Conservation (phyloP, 2,888 invertebrate species). For the Xanthorhoe spadicearia region DNA sequence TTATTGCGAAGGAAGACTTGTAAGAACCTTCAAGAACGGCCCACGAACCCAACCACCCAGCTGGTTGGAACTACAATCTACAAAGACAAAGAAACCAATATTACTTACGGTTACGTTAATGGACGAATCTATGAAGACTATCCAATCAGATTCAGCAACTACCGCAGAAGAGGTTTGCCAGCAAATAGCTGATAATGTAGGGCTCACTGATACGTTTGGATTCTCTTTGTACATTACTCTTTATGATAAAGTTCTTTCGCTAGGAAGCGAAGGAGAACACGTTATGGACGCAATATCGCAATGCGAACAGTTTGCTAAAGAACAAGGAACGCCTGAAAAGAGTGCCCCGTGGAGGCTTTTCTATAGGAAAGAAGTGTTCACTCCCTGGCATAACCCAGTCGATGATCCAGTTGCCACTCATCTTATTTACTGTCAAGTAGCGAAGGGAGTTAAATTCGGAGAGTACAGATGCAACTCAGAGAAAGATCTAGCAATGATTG, state of each 20-base stretch:
- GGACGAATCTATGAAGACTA: constrained; percentile 92
- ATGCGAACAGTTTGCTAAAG: constrained; percentile 97
- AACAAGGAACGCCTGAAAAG: constrained; percentile 93
- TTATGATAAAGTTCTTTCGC: constrained; percentile 94
- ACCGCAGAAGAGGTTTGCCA: constrained; percentile 94
- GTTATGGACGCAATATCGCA: constrained; percentile 98
- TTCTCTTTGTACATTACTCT: constrained; percentile 96
- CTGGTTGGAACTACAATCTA: constrained; percentile 93
- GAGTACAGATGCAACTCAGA: constrained; percentile 95
- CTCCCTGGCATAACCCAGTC: constrained; percentile 95
- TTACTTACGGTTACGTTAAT: constrained; percentile 93
- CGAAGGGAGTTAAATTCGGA: constrained; percentile 94
- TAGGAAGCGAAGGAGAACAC: constrained; percentile 95
- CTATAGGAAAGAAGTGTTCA: constrained; percentile 94
- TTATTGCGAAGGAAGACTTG: constrained; percentile 93
- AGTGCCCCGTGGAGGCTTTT: constrained; percentile 95
- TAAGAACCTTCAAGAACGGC: constrained; percentile 94
- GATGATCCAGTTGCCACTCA: constrained; percentile 93
- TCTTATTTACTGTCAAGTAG: constrained; percentile 95
- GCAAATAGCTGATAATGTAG: constrained; percentile 90
- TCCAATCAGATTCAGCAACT: constrained; percentile 96
- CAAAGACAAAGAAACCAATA: constrained; percentile 93
- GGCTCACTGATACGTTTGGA: constrained; percentile 92
- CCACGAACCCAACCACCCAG: constrained; percentile 96
- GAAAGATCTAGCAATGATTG: constrained; percentile 93